Evolutionary conservation across 2,797 vertebrate species (phyloP).

Genomic region (Tragopan temminckii): DNA sequence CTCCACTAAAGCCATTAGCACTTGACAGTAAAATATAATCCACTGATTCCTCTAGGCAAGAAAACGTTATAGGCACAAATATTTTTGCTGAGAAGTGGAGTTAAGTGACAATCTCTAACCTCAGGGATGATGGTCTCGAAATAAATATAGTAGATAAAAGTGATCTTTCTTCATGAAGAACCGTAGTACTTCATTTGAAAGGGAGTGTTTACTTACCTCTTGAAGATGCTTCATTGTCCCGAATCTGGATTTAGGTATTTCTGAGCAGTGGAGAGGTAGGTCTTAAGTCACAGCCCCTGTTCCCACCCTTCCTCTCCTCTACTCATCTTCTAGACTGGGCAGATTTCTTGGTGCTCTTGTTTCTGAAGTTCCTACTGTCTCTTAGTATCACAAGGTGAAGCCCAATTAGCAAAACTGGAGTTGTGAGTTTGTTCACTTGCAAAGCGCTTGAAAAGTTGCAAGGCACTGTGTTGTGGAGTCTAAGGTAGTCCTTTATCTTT

Average conservation of each 20-base stretch:
- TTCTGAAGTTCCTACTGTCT: neutral
- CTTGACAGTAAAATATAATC: conserved; percentile 15
- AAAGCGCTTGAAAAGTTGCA: neutral
- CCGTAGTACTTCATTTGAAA: neutral
- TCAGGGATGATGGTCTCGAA: neutral
- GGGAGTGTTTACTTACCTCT: neutral
- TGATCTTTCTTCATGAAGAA: neutral
- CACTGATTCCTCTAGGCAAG: conserved; percentile 2
- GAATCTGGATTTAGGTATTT: neutral
- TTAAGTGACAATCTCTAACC: neutral
- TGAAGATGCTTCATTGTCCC: neutral
- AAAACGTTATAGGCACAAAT: neutral
- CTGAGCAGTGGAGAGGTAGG: neutral
- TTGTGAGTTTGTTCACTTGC: neutral
- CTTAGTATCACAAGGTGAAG: neutral
- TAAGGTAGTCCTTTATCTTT: neutral
- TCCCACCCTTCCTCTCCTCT: neutral
- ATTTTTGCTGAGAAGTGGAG: neutral
- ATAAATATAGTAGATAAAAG: neutral
- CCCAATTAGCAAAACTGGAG: accelerated
- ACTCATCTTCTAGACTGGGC: accelerated
- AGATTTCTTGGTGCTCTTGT: neutral
- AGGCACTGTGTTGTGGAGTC: neutral
- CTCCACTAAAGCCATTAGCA: neutral
- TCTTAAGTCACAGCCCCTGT: neutral